Base-by-base conservation (phyloP, 1,140 invertebrate species). In the Caerostris extrusa region DNA sequence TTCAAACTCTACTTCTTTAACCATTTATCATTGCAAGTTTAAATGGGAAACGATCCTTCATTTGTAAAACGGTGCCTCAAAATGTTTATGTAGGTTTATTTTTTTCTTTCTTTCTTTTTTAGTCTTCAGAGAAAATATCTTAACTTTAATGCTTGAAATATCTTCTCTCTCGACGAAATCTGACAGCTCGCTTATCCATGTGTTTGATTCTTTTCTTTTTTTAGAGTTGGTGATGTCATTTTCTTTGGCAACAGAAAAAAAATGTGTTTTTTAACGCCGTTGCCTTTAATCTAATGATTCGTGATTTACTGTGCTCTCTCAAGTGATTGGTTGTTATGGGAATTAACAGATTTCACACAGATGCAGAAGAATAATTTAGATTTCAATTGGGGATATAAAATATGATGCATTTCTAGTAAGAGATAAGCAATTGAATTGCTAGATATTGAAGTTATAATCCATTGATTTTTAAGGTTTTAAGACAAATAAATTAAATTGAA, bases 141-240 rank as follows among this genome's bases (percentile, higher is more conserved):
- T 90, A 57, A 90, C 64, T 77, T 90, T 77, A 71, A 71, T 90
- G 88, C 19, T 90, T 90, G 88, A 90, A 71, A 77, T 90, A 90
- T 90, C 12, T 90, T 57, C 67, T 77, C 57, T 56, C 67, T 8
- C 8, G 67, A 77, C 50, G 14, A 58, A 90, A 77, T 61, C n/a
- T 77, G 88, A 57, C 88, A 58, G 3, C 17, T 90, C 82, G 17
- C 82, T 57, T 58, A 83, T 19, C 19, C 50, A 77, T 50, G 7
- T 77, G 55, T 19, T 85, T 56, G 2, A 7, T 85, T 58, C 2
- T 85, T 58, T 85, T 85, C 19, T 56, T 60, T 67, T 5, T 19
- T 10, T 7, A 77, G 53, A 8, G 19, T 34, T 77, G 10, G 2
- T 0, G 3, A 3, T 77, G 34, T 53, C 34, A 3, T 14, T 77